phyloP scores from a whole-genome alignment of 2,888 invertebrate species.

The Chloroclystis v-ata region DNA sequence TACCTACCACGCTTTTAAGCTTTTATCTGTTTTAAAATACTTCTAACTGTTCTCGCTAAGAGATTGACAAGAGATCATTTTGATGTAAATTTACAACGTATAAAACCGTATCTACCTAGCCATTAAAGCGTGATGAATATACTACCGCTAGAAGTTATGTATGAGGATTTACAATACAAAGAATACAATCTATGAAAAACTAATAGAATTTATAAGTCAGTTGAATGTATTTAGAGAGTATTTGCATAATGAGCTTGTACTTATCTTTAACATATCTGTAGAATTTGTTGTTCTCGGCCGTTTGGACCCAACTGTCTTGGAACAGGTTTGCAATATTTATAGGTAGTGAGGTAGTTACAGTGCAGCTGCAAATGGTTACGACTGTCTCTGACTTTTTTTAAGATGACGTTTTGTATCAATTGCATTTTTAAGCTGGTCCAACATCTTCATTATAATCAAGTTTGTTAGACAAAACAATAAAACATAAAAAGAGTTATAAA shows the following conservation, averaged over 20 bases:
- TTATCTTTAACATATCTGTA: slow-evolving; percentile 26
- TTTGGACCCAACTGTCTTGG: slow-evolving; percentile 30
- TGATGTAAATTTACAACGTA: no score
- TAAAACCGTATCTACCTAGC: no score
- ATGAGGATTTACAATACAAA: not conserved
- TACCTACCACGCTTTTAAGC: no score
- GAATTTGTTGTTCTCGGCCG: slow-evolving; percentile 27
- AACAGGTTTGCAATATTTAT: slow-evolving; percentile 34
- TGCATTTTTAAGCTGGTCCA: no score
- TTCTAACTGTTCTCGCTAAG: not conserved
- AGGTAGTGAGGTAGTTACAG: slow-evolving; percentile 2
- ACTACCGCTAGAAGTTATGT: not conserved
- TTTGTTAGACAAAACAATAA: no score
- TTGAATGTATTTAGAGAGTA: slow-evolving; percentile 39
- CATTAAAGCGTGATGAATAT: no score
- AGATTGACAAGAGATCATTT: no score
- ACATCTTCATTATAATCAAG: no score
- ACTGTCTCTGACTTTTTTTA: slow-evolving; percentile 22
- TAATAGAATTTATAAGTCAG: not conserved
- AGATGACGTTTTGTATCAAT: not conserved
- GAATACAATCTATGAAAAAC: not conserved
- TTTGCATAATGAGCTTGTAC: slow-evolving; percentile 47
- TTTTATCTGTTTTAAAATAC: no score
- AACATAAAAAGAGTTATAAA: no score
- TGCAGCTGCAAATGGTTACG: slow-evolving; percentile 26